Evolutionary conservation across 2,797 vertebrate genomes (phyloP).

Genomic region (Sebastes melanostomus): DNA sequence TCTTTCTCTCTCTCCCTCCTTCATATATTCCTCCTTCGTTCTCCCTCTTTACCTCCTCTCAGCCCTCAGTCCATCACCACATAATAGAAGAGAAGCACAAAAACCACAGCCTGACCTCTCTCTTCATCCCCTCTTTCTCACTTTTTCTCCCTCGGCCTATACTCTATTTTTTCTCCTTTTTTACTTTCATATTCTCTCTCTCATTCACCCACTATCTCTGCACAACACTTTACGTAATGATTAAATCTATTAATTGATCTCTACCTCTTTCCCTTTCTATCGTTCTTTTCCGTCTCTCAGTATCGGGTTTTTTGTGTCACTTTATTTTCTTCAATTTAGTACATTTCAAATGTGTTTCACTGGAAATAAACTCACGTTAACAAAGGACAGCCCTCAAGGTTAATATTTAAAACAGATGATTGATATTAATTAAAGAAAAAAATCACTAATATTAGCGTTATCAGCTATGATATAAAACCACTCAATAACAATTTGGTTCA

Average conservation of each 20-base stretch:
- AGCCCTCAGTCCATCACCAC: slow-evolving; percentile 56
- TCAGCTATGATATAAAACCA: slow-evolving; percentile 6
- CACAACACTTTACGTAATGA: neutral
- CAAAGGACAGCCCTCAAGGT: neutral
- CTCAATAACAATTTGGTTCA: slow-evolving; percentile 23
- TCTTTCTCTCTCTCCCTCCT: slow-evolving; percentile 11
- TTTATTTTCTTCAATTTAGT: neutral
- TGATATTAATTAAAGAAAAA: neutral
- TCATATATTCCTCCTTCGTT: slow-evolving; percentile 24
- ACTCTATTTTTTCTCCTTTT: neutral
- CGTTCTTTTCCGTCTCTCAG: neutral
- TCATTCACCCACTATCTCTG: neutral
- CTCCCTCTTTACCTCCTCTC: slow-evolving; percentile 15
- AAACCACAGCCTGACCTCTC: slow-evolving; percentile 6
- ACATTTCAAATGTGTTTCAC: neutral
- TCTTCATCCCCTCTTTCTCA: neutral
- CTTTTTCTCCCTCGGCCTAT: neutral
- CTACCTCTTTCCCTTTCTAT: neutral
- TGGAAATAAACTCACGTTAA: neutral
- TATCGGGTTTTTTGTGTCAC: fast-evolving
- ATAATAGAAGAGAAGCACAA: slow-evolving; percentile 37
- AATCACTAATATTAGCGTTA: neutral
- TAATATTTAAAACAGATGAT: neutral
- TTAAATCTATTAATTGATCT: neutral
- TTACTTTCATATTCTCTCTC: neutral